Conservation (phyloP, 2,888 invertebrate genomes). For the Mimachlamys varia region DNA sequence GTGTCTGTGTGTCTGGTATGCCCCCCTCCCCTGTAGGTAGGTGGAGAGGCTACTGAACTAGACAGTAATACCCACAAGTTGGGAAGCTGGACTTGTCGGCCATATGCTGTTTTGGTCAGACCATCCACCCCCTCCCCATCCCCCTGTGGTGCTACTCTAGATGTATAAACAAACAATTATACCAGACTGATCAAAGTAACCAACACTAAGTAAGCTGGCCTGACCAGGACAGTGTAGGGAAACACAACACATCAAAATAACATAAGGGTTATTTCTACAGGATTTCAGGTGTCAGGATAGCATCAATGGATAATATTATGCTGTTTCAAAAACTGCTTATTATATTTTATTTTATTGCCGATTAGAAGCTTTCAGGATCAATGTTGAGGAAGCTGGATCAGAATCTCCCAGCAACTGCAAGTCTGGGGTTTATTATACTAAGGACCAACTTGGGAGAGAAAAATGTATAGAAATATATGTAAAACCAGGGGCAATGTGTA, state of each 20-base stretch:
- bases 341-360: background rate
- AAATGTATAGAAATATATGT: background rate
- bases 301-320: no score
- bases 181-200: background rate
- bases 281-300: no score
- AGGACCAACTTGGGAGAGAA: background rate
- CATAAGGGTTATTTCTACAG: no score
- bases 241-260: no score
- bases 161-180: background rate
- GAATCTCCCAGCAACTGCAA: background rate
- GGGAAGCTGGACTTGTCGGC: background rate
- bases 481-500: background rate
- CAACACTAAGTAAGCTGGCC: background rate
- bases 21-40: no score
- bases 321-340: background rate
- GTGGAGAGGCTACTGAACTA: no score
- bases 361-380: background rate
- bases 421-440: background rate
- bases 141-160: background rate
- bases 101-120: slow-evolving; percentile 11
- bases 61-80: background rate
- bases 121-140: background rate
- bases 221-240: background rate
- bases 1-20: background rate
- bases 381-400: background rate